These are phyloP conservation scores for Lathronympha strigana DNA, from an alignment of 2,888 invertebrate species.

Conservation along the genomic window DNA sequence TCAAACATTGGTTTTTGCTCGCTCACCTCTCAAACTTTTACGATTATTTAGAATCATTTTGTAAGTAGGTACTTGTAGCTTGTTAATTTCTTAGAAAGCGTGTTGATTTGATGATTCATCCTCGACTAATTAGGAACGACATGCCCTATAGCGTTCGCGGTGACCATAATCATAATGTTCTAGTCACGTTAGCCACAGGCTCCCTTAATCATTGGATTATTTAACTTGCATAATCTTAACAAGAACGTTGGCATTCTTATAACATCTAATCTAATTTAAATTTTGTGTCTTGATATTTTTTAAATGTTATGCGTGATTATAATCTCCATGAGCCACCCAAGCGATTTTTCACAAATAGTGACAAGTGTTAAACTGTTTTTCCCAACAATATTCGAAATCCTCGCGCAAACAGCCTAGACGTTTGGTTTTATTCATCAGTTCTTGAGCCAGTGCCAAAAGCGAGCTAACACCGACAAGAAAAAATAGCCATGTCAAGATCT, in stretches of 20 bases:
- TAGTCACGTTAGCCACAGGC: conserved; percentile 25
- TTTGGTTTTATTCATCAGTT: conserved; percentile 54
- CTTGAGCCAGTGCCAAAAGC: conserved; percentile 73
- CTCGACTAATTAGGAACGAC: conserved; percentile 16
- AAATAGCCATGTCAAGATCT: conserved; percentile 74
- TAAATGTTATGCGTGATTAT: conserved; percentile 9
- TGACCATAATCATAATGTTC: conserved; percentile 27
- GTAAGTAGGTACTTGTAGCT: neutral
- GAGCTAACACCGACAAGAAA: conserved; percentile 74
- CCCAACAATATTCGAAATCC: conserved; percentile 32
- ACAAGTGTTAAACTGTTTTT: conserved; percentile 31
- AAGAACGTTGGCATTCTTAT: conserved; percentile 4
- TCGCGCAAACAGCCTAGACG: conserved; percentile 48
- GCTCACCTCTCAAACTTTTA: neutral
- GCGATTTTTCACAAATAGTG: conserved; percentile 30
- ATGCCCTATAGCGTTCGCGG: conserved; percentile 21
- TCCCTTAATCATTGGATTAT: conserved; percentile 21
- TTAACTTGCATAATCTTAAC: conserved; percentile 14
- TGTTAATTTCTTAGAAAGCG: conserved; percentile 26
- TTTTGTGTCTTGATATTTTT: neutral
- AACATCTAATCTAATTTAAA: neutral
- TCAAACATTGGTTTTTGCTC: conserved; percentile 38
- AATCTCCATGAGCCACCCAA: conserved; percentile 8
- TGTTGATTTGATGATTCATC: conserved; percentile 22
- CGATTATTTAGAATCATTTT: neutral